Evolutionary conservation across 2,113 vertebrate genomes (phyloP), one percentile per base, ranked within the genome.

Genomic region (Sus scrofa): DNA sequence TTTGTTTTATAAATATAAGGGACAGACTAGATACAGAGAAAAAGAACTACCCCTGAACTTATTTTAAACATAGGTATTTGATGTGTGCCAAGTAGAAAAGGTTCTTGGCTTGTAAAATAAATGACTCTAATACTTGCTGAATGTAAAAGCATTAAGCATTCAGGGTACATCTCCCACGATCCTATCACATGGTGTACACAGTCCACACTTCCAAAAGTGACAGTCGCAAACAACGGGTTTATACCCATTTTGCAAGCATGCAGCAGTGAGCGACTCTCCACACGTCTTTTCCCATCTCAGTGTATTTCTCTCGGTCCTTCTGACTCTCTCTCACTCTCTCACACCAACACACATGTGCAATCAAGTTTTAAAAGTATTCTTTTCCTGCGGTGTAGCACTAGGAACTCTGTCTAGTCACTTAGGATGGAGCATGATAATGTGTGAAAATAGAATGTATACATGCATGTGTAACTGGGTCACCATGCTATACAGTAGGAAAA

Each of bases 41-140:
- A 71, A 75, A 73, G 18, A 92, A 18, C 71, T 81, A 70, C 16
- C 68, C 19, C 62, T 86, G 6, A 37, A 73, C 85, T 86, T 86
- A 19, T 96, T 86, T 91, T 54, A 70, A 90, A 30, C 9, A 18
- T 22, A 89, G 54, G 60, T 54, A 74, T 52, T 89, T 79, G 67
- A 37, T 52, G 85, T 77, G 24, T 67, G 60, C 79, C 32, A 81
- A 84, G 2, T 19, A 88, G 27, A 97, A 95, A 73, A 75, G 8
- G 52, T 26, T 68, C 39, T 65, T 78, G 92, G 73, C 58, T 58
- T 79, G 1, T 58, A 91, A 85, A 93, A 92, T 62, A 86, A 85
- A 84, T 30, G 26, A 65, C 9, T 70, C 30, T 50, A 89, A 83
- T 24, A 30, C 2, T 3, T 62, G 44, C 73, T 85, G 52, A 60